Evolutionary conservation across 1,140 invertebrate genomes (phyloP), one percentile per base, ranked within the genome.

Genomic region (Drosophila kanapiae): DNA sequence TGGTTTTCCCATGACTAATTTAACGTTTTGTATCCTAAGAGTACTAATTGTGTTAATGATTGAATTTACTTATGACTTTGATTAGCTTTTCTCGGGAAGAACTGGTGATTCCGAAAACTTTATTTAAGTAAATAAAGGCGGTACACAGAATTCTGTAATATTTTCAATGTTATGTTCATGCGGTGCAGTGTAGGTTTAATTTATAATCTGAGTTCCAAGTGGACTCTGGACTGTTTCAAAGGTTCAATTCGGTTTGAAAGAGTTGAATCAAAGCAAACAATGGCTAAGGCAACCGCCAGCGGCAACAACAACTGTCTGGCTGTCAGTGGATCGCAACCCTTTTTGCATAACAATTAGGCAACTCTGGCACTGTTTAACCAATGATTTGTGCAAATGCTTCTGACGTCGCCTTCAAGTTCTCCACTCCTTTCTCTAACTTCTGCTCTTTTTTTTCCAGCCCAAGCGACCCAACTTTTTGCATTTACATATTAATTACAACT

Each of bases 401-500:
- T 38, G 53, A 86, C 82, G 75, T 78, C 69, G 82, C 63, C 59
- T 64, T 62, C 60, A 69, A 57, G 68, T 78, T 63, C 27, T 59
- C 43, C 64, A 43, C 51, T 54, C 33, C 33, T 53, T 47, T 35
- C 18, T 37, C n/a, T n/a, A n/a, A 40, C 38, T 37, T 49, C 40
- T 38, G 48, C 18, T n/a, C n/a, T 43, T 38, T 56, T 43, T 56
- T 43, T 61, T 31, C 23, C 33, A 54, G 18, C 60, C 54, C 33
- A 11, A 3, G 11, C 33, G 54, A 37, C n/a, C 13, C 23, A 40
- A 62, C 64, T 78, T 75, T 47, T 51, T 68, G 42, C 78, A 86
- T 85, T 85, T 82, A 80, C 82, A 85, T 85, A 86, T 78, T 85
- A 85, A 86, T 86, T 86, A 85, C 75, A 86, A 75, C 64, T 75